Conservation (phyloP, 2,797 vertebrate genomes). For the Remorina albescens region DNA sequence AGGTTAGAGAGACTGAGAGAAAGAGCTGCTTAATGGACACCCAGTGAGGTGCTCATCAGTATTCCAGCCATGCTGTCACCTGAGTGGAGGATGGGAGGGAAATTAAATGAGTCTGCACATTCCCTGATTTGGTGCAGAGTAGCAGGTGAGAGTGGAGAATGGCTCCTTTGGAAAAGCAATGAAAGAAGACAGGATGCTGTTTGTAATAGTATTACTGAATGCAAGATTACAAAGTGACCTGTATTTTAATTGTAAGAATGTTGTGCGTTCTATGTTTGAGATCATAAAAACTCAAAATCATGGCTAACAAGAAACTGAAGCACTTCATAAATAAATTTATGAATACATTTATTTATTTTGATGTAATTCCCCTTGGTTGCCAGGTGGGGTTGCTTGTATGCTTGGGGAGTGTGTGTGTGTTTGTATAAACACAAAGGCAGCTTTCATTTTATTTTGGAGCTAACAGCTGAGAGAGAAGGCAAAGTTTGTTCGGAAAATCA, state of each 20-base stretch:
- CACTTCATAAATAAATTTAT: no score
- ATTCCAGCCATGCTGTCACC: conserved; percentile 82
- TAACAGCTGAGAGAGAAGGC: background rate
- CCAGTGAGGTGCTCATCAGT: conserved; percentile 80
- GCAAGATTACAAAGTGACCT: background rate
- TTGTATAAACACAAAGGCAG: conserved; percentile 35
- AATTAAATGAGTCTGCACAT: conserved; percentile 87
- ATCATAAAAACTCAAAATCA: background rate
- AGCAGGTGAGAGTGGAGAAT: conserved; percentile 73
- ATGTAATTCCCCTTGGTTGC: conserved; percentile 12
- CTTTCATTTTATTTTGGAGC: conserved; percentile 23
- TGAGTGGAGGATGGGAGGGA: conserved; percentile 80
- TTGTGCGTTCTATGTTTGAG: background rate
- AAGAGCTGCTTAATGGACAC: conserved; percentile 72
- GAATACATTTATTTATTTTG: no score
- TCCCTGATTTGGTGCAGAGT: conserved; percentile 83
- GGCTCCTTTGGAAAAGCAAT: conserved; percentile 46
- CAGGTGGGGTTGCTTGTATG: conserved; percentile 25
- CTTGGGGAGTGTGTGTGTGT: conserved; percentile 17
- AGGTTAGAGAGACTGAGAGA: conserved; percentile 45
- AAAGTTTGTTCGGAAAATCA: background rate
- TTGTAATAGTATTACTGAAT: conserved; percentile 16
- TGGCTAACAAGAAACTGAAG: background rate
- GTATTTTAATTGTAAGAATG: conserved; percentile 11
- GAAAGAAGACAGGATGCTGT: conserved; percentile 30